Base-by-base conservation (phyloP, 92 coral and sea anemone species). In the Phenganax subtilis region DNA sequence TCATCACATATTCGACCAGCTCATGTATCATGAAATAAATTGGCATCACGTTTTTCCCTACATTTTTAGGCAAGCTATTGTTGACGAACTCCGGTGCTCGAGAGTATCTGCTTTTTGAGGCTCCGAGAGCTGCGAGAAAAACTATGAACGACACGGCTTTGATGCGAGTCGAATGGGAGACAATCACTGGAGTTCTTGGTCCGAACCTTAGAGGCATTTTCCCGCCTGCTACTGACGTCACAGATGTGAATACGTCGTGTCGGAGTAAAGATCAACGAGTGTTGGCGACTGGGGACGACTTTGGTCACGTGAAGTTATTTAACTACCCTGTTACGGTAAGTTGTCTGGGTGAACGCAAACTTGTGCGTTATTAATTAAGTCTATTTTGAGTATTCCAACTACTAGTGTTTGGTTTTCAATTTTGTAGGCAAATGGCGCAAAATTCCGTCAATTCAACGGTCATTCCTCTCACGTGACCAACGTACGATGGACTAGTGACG, bases 381-480 rank as follows among this genome's bases (percentile, higher is more conserved):
- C 10, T 9, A 63, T 60, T 11, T 31, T 81, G 25, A 47, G 55
- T 66, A 51, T 28, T 14, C 63, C 8, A 27, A 52, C 14, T 62
- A 16, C 47, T 0, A 37, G 47, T 37, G 8, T 57, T 84, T 9
- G 57, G 9, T 25, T 60, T 44, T 83, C 81, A 51, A 58, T 55
- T 59, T 8, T 51, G 12, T 63, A 94, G 97, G 85, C 81, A 31
- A 97, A 92, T 51, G 91, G 90, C 10, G 96, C 97, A 54, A 88
- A 89, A 47, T 88, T 84, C 44, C 87, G 92, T 47, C 91, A 86
- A 53, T 94, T 92, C 69, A 82, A 65, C 64, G 98, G 98, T 54
- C 98, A 94, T 85, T 94, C 98, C 16, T 94, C 98, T 30, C 98
- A 94, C 90, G 98, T 94, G 89, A 94, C 98, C 52, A 94, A 94